A percentile compares a stretch with the other conserved stretches of the same genome.
These are phyloP conservation scores for Lissonota sp. DNA, from an alignment of 2,888 invertebrate species.

Conservation along the genomic window DNA sequence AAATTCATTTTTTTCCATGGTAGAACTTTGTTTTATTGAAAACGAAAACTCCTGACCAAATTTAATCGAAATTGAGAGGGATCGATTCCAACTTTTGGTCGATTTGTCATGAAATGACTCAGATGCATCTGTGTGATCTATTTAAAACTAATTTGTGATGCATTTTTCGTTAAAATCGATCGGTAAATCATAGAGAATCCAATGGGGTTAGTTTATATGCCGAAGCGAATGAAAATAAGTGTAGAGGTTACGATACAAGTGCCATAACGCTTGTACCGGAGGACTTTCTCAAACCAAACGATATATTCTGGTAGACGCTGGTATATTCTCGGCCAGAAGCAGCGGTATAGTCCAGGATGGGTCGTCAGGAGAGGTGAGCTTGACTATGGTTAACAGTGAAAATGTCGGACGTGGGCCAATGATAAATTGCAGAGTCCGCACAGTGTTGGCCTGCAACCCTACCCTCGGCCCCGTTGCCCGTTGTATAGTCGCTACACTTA, in stretches of 20 bases:
- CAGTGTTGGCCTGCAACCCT: constrained; percentile 30
- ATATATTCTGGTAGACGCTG: constrained; percentile 33
- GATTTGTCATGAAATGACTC: too few relatives aligned
- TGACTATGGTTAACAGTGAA: constrained; percentile 62
- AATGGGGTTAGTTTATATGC: neutral
- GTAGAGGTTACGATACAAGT: constrained; percentile 27
- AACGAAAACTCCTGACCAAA: too few relatives aligned
- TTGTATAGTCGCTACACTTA: constrained; percentile 71
- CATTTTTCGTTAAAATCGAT: neutral
- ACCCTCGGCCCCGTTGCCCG: constrained; percentile 43
- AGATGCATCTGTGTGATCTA: too few relatives aligned
- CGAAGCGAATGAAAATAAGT: constrained; percentile 11
- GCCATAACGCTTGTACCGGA: constrained; percentile 25
- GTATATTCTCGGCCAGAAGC: constrained; percentile 3
- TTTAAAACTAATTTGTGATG: too few relatives aligned
- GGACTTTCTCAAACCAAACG: constrained; percentile 17
- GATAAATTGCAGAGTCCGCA: constrained; percentile 73
- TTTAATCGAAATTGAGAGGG: too few relatives aligned
- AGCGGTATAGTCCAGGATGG: constrained; percentile 16
- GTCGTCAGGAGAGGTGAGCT: constrained; percentile 38
- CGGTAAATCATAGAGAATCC: constrained; percentile 4
- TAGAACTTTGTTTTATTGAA: too few relatives aligned
- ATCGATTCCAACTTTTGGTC: too few relatives aligned
- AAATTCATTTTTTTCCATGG: too few relatives aligned
- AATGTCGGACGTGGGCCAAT: constrained; percentile 68